A percentile compares a stretch with the other conserved stretches of the same genome.
Conservation (phyloP, 2,797 vertebrate species). For the Antrozous pallidus region DNA sequence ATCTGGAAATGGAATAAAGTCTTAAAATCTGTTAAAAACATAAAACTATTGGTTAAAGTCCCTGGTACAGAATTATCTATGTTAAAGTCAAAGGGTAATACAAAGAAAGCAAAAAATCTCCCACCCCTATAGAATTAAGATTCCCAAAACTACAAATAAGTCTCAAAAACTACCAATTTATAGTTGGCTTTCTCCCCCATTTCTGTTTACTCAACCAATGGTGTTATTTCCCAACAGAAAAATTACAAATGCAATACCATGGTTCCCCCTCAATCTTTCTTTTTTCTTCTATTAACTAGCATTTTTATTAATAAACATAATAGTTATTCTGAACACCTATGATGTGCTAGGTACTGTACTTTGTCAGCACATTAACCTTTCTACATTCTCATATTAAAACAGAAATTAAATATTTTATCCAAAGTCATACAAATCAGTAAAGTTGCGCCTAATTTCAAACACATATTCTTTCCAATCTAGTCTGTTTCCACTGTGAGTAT, state of each 20-base stretch:
- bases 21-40: neutral
- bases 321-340: neutral
- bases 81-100: neutral
- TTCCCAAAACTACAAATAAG: neutral
- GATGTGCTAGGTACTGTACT: neutral
- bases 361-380: slow-evolving; percentile 14
- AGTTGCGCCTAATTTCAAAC: slow-evolving; percentile 20
- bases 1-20: neutral
- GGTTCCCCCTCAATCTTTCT: neutral
- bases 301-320: slow-evolving; percentile 25
- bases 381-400: neutral
- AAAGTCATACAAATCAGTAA: slow-evolving; percentile 43
- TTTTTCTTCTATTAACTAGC: neutral
- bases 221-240: slow-evolving; percentile 12
- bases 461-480: neutral
- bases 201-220: neutral
- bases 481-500: neutral
- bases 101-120: slow-evolving; percentile 18
- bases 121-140: neutral
- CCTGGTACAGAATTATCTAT: slow-evolving; percentile 12
- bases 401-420: slow-evolving; percentile 20
- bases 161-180: neutral
- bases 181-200: neutral
- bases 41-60: slow-evolving; percentile 1
- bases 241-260: slow-evolving; percentile 15